Conservation (phyloP, 2,113 vertebrate species). For the Prionailurus viverrinus region DNA sequence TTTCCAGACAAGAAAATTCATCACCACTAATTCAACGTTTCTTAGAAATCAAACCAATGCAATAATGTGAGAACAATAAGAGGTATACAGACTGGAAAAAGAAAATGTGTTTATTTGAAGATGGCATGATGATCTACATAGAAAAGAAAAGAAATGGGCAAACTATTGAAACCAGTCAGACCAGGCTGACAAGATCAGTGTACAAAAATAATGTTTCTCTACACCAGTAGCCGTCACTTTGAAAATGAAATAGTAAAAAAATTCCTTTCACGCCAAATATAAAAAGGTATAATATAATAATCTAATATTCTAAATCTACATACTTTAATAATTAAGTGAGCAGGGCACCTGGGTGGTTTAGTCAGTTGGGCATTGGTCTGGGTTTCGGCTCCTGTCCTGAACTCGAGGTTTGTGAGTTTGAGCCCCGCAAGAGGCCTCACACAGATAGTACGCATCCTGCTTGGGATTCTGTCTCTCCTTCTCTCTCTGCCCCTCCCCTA, state of each 20-base stretch:
- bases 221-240: not conserved
- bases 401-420: too few species aligned
- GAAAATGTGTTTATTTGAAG: conserved; percentile 42
- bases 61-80: not conserved
- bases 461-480: too few species aligned
- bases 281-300: not conserved
- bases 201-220: conserved; percentile 29
- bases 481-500: too few species aligned
- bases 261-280: not conserved
- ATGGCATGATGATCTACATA: not conserved
- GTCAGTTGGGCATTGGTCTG: too few species aligned
- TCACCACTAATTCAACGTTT: not conserved
- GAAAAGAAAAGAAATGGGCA: conserved; percentile 12
- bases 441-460: too few species aligned
- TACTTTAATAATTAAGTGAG: not conserved
- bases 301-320: not conserved
- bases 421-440: too few species aligned
- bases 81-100: not conserved
- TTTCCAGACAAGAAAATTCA: not conserved
- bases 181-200: not conserved
- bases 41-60: not conserved
- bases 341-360: too few species aligned
- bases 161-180: not conserved
- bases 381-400: too few species aligned
- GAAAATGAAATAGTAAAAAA: not conserved